Conservation (phyloP, 2,797 vertebrate genomes). For the Denticeps clupeoides region DNA sequence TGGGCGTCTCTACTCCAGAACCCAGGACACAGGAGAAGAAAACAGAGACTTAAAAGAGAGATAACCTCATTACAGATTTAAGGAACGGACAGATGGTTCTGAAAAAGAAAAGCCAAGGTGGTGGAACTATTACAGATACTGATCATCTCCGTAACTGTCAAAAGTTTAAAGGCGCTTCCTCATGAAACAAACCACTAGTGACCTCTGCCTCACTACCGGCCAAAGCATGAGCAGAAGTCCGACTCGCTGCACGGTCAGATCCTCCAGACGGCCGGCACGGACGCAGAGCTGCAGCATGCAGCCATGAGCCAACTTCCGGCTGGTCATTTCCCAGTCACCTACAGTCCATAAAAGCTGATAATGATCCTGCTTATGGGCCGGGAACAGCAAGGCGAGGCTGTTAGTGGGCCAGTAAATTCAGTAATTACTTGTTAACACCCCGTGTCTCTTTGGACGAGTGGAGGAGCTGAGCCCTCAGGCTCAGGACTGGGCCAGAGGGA, state of each 20-base stretch:
- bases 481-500: conserved; percentile 19
- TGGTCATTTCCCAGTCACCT: conserved; percentile 42
- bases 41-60: too few relatives aligned
- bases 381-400: conserved; percentile 63
- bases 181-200: too few relatives aligned
- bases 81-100: too few relatives aligned
- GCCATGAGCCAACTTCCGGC: conserved; percentile 35
- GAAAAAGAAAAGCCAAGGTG: too few relatives aligned
- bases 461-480: conserved; percentile 29
- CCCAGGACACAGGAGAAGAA: too few relatives aligned
- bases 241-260: conserved; percentile 2
- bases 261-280: conserved; percentile 8
- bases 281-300: conserved; percentile 22
- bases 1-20: too few relatives aligned
- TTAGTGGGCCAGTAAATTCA: conserved; percentile 71
- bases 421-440: conserved; percentile 72
- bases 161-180: too few relatives aligned
- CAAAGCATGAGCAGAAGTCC: too few relatives aligned
- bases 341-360: conserved; percentile 70
- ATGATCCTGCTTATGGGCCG: conserved; percentile 65
- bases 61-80: too few relatives aligned
- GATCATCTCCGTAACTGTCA: too few relatives aligned
- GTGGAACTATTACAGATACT: too few relatives aligned
- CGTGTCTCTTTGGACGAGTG: conserved; percentile 52
- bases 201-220: too few relatives aligned